Evolutionary conservation across 1,140 invertebrate species (phyloP), one percentile per base, ranked within the genome.

Genomic region (Bactericera cockerelli): DNA sequence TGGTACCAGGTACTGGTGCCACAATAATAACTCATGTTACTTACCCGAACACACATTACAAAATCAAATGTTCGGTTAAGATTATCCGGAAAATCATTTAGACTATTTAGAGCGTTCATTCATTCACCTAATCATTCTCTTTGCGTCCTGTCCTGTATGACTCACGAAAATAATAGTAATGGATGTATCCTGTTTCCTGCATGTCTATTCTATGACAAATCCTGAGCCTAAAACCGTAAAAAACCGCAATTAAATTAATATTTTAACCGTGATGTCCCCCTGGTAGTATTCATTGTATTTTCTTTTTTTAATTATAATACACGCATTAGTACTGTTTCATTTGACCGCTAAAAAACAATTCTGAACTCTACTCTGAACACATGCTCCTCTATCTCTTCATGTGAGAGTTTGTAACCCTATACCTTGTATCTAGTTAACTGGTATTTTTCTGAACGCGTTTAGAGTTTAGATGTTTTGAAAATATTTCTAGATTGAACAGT

Each of bases 181-280:
- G 42, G 42, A 49, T 49, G 42, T 49, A 10, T 49, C 42, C 42
- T 49, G 42, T 49, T 49, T 49, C 42, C 42, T 49, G 42, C 22
- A n/a, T 16, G 22, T 49, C 42, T 49, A 49, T 49, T 49, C 4
- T 31, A 49, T 49, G 42, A 49, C 42, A 49, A 31, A 49, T 49
- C 8, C 8, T 49, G 19, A 19, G 22, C 22, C 42, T 49, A 49
- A 49, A n/a, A 49, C 8, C 42, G 42, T 49, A 49, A 49, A 49
- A 49, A 49, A 49, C 42, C 42, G 42, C 42, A 49, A 49, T 49
- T 49, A 49, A 49, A 49, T 49, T 49, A 49, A 49, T 49, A 49
- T 49, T 49, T 49, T 49, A 49, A 49, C 42, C 42, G 42, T 49
- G 42, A 49, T 49, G 42, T 16, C 42, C 42, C 42, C 19, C 19